Evolutionary conservation across 2,888 invertebrate genomes (phyloP).

Genomic region (Rotaria magnacalcarata): DNA sequence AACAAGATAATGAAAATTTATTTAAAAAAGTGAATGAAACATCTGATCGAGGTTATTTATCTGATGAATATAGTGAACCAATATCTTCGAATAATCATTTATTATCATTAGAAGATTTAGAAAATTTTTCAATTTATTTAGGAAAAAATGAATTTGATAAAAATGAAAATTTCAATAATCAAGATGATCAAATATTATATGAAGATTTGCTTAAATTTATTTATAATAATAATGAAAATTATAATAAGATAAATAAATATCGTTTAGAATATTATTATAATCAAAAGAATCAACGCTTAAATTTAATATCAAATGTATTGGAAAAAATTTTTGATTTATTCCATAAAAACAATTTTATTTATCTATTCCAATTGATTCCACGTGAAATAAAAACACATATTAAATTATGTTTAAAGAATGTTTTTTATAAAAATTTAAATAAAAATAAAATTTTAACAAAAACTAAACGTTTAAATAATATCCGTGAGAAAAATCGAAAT

Average conservation of each 20-base stretch:
- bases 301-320: background rate
- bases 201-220: background rate
- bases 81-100: background rate
- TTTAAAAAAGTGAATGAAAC: background rate
- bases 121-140: background rate
- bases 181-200: background rate
- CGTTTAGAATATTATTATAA: background rate
- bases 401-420: background rate
- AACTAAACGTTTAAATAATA: background rate
- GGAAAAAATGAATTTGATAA: background rate
- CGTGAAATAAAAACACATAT: background rate
- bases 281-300: background rate
- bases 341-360: background rate
- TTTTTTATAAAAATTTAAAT: background rate
- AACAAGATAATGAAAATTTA: background rate
- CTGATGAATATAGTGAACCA: slow-evolving; percentile 29
- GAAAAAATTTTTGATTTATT: background rate
- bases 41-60: slow-evolving; percentile 3
- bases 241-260: background rate
- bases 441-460: background rate
- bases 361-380: background rate
- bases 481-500: background rate
- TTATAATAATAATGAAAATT: background rate
- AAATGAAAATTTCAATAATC: background rate
- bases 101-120: background rate